A percentile compares a stretch with the other conserved stretches of the same genome.
Evolutionary conservation across 2,113 vertebrate species (phyloP).

Genomic region (Geothlypis trichas): DNA sequence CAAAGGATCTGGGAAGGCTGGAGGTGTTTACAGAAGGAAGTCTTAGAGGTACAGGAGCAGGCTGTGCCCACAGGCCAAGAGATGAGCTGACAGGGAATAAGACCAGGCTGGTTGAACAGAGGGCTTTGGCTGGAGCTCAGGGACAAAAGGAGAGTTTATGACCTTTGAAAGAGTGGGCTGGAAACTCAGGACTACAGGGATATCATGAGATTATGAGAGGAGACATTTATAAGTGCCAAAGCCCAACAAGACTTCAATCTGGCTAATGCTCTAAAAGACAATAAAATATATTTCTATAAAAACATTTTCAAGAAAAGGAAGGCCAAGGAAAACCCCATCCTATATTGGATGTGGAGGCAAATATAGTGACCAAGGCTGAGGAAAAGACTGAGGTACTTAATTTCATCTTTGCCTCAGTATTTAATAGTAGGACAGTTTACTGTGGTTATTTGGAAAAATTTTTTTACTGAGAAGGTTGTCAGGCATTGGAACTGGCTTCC

Average conservation of each 20-base stretch:
- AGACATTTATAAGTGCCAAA: background rate
- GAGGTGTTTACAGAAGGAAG: background rate
- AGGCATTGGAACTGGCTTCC: background rate
- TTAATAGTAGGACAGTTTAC: background rate
- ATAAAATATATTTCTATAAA: background rate
- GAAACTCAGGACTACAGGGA: background rate
- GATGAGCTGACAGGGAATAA: background rate
- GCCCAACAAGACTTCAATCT: rapidly evolving
- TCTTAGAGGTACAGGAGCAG: background rate
- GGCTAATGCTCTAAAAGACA: background rate
- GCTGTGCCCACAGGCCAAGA: background rate
- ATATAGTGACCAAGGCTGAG: background rate
- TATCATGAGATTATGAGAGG: background rate
- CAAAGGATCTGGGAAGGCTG: background rate
- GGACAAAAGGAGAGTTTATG: background rate
- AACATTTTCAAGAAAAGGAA: background rate
- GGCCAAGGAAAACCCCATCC: background rate
- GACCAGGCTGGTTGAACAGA: background rate
- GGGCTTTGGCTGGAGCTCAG: background rate
- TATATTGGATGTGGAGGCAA: background rate
- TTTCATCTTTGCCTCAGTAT: background rate
- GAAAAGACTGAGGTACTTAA: background rate
- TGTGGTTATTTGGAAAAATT: background rate
- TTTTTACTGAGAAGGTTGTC: background rate
- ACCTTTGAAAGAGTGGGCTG: background rate